Conservation (phyloP, 2,113 vertebrate species). For the Nyctibius bracteatus region DNA sequence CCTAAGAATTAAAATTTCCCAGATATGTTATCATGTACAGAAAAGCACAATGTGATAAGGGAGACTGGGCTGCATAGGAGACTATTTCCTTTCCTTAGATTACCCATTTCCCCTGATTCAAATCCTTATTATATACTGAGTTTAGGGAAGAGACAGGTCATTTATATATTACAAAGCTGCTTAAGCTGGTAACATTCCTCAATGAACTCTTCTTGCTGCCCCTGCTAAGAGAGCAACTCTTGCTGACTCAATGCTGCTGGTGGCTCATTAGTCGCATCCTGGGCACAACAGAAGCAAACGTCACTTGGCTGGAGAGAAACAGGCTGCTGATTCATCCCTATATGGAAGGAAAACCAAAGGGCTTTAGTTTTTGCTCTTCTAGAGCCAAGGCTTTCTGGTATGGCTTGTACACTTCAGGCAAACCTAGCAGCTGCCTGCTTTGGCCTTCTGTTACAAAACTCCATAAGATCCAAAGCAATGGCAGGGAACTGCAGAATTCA, state of each 20-base stretch:
- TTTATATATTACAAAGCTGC: background rate
- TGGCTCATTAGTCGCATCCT: constrained; percentile 45
- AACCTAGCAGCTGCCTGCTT: background rate
- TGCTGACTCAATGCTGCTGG: constrained; percentile 47
- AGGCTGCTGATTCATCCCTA: constrained; percentile 38
- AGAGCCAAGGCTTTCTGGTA: background rate
- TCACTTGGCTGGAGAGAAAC: constrained; percentile 20
- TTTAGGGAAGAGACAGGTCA: background rate
- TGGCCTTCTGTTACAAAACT: background rate
- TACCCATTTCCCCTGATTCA: background rate
- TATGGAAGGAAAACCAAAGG: background rate
- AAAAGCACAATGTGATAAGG: background rate
- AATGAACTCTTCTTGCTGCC: constrained; percentile 34
- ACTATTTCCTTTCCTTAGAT: background rate
- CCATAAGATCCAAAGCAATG: background rate
- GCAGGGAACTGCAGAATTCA: background rate
- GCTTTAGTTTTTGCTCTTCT: background rate
- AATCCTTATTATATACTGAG: background rate
- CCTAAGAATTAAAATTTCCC: background rate
- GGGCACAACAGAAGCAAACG: constrained; percentile 11
- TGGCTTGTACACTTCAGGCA: background rate
- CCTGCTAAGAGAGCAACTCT: constrained; percentile 40
- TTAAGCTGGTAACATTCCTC: background rate
- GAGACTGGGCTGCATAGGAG: background rate
- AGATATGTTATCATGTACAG: background rate